A percentile compares a stretch with the other conserved stretches of the same genome.
These are phyloP conservation scores for Aleiodes leptofemur DNA, from an alignment of 2,888 invertebrate genomes.

Conservation along the genomic window DNA sequence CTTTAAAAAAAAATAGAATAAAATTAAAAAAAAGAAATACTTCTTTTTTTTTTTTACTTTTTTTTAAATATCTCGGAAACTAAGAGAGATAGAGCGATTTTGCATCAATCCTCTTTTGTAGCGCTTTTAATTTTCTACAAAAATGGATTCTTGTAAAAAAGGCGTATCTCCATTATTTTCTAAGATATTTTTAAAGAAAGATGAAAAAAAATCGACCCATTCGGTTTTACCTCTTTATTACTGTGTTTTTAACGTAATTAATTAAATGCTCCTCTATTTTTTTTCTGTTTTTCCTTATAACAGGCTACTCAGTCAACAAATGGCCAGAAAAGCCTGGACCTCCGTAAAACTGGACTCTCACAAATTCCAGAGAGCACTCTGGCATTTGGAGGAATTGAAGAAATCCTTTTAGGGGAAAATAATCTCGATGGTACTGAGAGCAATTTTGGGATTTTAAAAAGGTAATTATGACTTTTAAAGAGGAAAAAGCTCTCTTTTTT, in stretches of 20 bases:
- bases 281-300: constrained; percentile 34
- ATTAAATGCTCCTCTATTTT: not conserved
- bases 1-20: no score
- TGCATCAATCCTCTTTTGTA: no score
- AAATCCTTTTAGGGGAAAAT: constrained; percentile 72
- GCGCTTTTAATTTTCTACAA: no score
- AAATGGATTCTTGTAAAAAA: not conserved
- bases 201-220: no score
- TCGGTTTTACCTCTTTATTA: no score
- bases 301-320: constrained; percentile 65
- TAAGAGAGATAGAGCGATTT: no score
- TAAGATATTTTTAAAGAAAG: no score
- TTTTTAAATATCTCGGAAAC: no score
- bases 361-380: constrained; percentile 72
- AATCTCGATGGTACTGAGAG: constrained; percentile 67
- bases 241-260: not conserved
- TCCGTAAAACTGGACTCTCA: constrained; percentile 72
- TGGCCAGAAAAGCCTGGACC: constrained; percentile 70
- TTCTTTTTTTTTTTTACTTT: no score
- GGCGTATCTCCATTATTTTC: not conserved
- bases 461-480: constrained; percentile 58
- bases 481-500: not conserved
- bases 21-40: no score
- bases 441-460: constrained; percentile 66
- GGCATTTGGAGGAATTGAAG: constrained; percentile 70